Conservation (phyloP, 2,888 invertebrate genomes). For the Pheosia tremula region DNA sequence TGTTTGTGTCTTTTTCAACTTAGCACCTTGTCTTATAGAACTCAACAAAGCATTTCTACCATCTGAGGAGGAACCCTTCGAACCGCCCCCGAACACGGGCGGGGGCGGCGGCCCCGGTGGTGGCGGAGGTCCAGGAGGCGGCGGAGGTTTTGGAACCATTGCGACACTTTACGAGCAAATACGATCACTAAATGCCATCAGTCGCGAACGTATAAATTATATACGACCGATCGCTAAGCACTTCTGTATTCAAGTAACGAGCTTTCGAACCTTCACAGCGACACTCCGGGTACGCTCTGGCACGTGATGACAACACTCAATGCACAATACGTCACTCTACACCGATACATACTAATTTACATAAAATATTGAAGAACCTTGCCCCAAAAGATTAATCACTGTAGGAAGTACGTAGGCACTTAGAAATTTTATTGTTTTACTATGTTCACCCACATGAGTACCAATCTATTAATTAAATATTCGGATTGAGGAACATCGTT, state of each 20-base stretch:
- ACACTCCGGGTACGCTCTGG: slow-evolving; percentile 51
- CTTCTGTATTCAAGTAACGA: slow-evolving; percentile 35
- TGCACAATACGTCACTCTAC: slow-evolving; percentile 60
- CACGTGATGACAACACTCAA: slow-evolving; percentile 67
- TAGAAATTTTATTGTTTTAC: slow-evolving; percentile 49
- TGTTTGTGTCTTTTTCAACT: slow-evolving; percentile 94
- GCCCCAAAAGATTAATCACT: slow-evolving; percentile 76
- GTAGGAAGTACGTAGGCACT: slow-evolving; percentile 77
- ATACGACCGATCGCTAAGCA: slow-evolving; percentile 31
- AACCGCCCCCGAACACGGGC: slow-evolving; percentile 70
- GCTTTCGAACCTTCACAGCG: slow-evolving; percentile 41
- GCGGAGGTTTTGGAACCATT: slow-evolving; percentile 83
- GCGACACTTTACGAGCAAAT: slow-evolving; percentile 43
- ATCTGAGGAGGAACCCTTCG: slow-evolving; percentile 81
- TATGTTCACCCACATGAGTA: slow-evolving; percentile 54
- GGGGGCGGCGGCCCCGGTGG: slow-evolving; percentile 86
- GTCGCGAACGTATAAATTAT: slow-evolving; percentile 33
- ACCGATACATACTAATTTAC: slow-evolving; percentile 72
- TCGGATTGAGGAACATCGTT: slow-evolving; percentile 31
- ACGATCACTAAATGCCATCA: slow-evolving; percentile 55
- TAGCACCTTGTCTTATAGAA: slow-evolving; percentile 92
- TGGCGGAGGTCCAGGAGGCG: slow-evolving; percentile 88
- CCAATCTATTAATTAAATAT: slow-evolving; percentile 17
- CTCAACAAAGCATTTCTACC: slow-evolving; percentile 89
- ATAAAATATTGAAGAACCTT: slow-evolving; percentile 76